phyloP scores from a whole-genome alignment of 2,888 invertebrate genomes.

The Campopleginae sp. region DNA sequence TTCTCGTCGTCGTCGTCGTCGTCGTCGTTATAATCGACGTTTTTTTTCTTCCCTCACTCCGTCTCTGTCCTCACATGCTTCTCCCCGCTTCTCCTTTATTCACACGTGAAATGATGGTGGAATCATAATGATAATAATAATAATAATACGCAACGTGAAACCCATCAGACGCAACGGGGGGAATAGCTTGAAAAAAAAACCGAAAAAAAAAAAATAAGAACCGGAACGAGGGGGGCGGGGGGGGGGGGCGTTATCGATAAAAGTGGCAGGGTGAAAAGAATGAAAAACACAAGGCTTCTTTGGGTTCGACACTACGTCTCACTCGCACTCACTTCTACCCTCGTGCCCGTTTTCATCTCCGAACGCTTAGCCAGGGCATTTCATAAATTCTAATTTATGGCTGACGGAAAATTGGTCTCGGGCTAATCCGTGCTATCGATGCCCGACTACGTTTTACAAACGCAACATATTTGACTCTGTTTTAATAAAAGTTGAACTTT shows the following conservation, averaged over 20 bases:
- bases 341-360: constrained; percentile 64
- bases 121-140: constrained; percentile 76
- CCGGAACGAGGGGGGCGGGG: constrained; percentile 73
- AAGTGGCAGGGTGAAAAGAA: constrained; percentile 56
- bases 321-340: constrained; percentile 68
- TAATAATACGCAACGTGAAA: constrained; percentile 71
- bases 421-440: constrained; percentile 77
- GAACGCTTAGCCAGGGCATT: constrained; percentile 69
- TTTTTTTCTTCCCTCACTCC: constrained; percentile 34
- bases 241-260: constrained; percentile 52
- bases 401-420: constrained; percentile 76
- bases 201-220: constrained; percentile 79
- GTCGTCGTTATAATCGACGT: constrained; percentile 71
- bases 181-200: constrained; percentile 73
- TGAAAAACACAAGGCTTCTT: constrained; percentile 48
- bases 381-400: constrained; percentile 80
- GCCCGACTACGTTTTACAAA: constrained; percentile 71
- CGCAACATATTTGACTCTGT: background rate
- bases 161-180: constrained; percentile 73
- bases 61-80: constrained; percentile 40
- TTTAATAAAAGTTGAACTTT: background rate
- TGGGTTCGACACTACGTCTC: constrained; percentile 39
- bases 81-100: constrained; percentile 62
- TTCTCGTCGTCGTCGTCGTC: constrained; percentile 70
- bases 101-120: constrained; percentile 72